Evolutionary conservation across 2,888 invertebrate genomes (phyloP).

Genomic region (Leucoma salicis): DNA sequence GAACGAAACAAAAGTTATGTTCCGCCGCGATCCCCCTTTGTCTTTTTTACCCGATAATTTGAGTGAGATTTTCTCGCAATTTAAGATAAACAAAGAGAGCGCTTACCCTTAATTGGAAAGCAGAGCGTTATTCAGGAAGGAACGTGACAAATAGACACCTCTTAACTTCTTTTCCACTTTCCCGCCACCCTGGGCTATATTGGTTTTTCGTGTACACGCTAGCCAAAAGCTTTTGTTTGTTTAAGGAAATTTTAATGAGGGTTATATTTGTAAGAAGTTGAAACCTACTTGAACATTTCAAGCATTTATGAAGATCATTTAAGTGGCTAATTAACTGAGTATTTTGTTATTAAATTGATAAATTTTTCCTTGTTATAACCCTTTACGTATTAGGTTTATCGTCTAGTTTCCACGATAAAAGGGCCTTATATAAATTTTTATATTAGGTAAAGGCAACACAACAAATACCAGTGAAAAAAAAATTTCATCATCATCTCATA

Average conservation of each 20-base stretch:
- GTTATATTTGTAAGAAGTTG: conserved; percentile 38
- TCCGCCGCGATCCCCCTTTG: conserved; percentile 69
- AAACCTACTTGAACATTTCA: conserved; percentile 33
- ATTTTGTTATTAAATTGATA: too few species aligned
- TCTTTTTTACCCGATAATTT: conserved; percentile 79
- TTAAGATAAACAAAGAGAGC: conserved; percentile 82
- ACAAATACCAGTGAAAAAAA: too few species aligned
- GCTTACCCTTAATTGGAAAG: conserved; percentile 83
- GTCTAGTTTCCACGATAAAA: too few species aligned
- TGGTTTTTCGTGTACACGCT: conserved; percentile 71
- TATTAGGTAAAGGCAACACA: too few species aligned
- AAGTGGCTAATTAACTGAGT: too few species aligned
- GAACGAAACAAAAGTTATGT: conserved; percentile 74
- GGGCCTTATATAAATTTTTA: too few species aligned
- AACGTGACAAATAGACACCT: conserved; percentile 83
- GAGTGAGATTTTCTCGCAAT: conserved; percentile 83
- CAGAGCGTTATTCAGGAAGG: conserved; percentile 79
- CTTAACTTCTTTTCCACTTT: conserved; percentile 81
- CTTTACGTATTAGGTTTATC: too few species aligned
- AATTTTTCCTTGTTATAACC: too few species aligned
- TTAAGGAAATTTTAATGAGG: conserved; percentile 72
- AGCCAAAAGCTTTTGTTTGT: conserved; percentile 71
- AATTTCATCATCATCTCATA: background rate
- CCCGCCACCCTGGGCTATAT: conserved; percentile 71
- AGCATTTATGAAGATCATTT: conserved; percentile 21